Evolutionary conservation across 2,888 invertebrate genomes (phyloP), one percentile per base, ranked within the genome.

Genomic region (Leucoma salicis): DNA sequence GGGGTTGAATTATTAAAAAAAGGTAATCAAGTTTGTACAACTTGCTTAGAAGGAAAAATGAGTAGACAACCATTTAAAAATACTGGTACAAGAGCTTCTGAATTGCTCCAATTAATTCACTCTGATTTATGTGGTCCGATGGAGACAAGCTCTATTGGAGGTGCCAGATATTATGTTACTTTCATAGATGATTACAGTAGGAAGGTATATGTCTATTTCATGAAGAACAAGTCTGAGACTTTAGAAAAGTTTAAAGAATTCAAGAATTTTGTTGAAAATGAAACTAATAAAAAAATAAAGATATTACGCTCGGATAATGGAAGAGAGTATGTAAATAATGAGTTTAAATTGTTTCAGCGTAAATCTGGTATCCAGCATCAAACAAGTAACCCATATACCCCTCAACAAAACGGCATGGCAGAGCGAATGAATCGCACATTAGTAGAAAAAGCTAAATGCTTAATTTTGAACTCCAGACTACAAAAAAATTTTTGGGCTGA

Each of bases 371-470:
- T 34, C 7, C 21, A 3, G 24, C 28, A 36, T 7, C 36, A 36
- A 13, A 18, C 29, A 15, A 18, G 29, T 1, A 29, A 16, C 12
- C 36, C 36, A 7, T 27, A 28, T 10, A 36, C 36, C 8, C 36
- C 28, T 11, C 10, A 35, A 10, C 35, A 25, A 13, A 35, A 35
- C 25, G 35, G 35, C 63, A 13, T 13, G 10, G 21, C 21, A 1
- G 24, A 34, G 10, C 14, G 34, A 8, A 21, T 34, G 24, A 34
- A 34, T 12, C 3, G 34, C n/a, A 18, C 34, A 6, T 24, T 34
- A 24, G 12, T 21, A 18, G 33, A 33, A 21, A 16, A 12, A 18
- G 33, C 33, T 1, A 32, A 21, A 12, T 33, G 33, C 74, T 83
- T 12, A 14, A 16, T 33, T 2, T 8, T 33, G 2, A 18, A 33